These are phyloP conservation scores for Danaus chrysippus DNA, from an alignment of 2,888 invertebrate species.

Conservation along the genomic window DNA sequence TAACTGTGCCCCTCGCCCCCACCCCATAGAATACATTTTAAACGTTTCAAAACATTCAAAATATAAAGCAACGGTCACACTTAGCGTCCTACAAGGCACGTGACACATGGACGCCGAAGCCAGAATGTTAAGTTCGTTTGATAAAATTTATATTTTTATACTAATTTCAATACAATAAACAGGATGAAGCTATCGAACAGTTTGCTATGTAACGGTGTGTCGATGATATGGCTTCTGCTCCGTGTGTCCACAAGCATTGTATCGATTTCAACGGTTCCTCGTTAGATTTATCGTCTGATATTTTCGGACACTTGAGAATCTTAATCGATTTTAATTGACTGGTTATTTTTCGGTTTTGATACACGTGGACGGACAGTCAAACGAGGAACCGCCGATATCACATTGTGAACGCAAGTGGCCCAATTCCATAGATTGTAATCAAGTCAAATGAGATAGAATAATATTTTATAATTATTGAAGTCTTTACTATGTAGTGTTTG, in stretches of 20 bases:
- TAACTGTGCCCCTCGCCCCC: slow-evolving; percentile 37
- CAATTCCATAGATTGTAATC: slow-evolving; percentile 28
- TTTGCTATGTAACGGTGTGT: slow-evolving; percentile 14
- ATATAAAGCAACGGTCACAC: slow-evolving; percentile 27
- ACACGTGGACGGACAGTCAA: slow-evolving; percentile 27
- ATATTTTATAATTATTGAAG: slow-evolving; percentile 17
- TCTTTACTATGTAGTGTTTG: slow-evolving; percentile 20
- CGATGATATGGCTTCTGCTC: slow-evolving; percentile 38
- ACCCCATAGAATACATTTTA: neutral
- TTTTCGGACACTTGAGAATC: neutral
- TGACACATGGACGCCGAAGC: slow-evolving; percentile 48
- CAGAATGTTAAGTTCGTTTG: slow-evolving; percentile 35
- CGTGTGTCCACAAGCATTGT: slow-evolving; percentile 35
- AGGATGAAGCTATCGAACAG: slow-evolving; percentile 7
- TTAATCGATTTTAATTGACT: slow-evolving; percentile 4
- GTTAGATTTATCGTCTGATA: slow-evolving; percentile 24
- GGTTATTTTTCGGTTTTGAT: neutral
- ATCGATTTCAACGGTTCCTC: slow-evolving; percentile 25
- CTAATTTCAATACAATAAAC: slow-evolving; percentile 27
- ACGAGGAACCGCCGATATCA: slow-evolving; percentile 33
- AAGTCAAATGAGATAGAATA: slow-evolving; percentile 14
- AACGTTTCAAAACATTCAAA: slow-evolving; percentile 6
- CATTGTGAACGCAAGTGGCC: slow-evolving; percentile 38
- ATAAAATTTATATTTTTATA: slow-evolving; percentile 47
- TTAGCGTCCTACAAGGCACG: slow-evolving; percentile 49